Evolutionary conservation across 2,888 invertebrate genomes (phyloP).

Genomic region (Mantis religiosa): DNA sequence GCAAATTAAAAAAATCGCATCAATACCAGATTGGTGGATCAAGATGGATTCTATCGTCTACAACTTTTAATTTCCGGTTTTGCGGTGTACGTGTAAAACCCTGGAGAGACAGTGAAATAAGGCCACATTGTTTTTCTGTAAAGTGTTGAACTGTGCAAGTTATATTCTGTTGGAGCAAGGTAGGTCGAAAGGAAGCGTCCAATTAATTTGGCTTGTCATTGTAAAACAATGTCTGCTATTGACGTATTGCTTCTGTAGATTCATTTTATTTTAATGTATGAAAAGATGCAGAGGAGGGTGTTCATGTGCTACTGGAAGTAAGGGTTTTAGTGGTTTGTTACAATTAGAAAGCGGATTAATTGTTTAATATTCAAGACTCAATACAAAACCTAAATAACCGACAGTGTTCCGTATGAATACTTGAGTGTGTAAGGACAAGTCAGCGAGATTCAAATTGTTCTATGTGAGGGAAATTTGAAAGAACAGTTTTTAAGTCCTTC

Average conservation of each 20-base stretch:
- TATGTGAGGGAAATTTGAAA: too few relatives aligned
- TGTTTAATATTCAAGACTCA: too few relatives aligned
- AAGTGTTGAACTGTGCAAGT: background rate
- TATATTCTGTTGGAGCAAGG: background rate
- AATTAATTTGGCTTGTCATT: background rate
- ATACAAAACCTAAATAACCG: too few relatives aligned
- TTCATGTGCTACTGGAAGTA: background rate
- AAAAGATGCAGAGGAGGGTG: background rate
- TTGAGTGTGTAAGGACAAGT: too few relatives aligned
- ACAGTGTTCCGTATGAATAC: too few relatives aligned
- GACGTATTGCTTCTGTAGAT: background rate
- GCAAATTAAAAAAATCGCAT: background rate
- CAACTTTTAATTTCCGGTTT: constrained; percentile 1
- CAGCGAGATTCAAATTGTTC: too few relatives aligned
- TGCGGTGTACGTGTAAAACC: background rate
- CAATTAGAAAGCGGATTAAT: too few relatives aligned
- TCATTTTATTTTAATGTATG: background rate
- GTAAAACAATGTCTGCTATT: background rate
- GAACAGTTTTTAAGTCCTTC: too few relatives aligned
- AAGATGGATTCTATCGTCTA: background rate
- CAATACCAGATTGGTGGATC: background rate
- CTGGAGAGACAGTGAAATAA: background rate
- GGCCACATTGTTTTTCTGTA: background rate
- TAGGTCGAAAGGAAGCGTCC: background rate
- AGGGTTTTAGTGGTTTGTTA: too few relatives aligned